Evolutionary conservation across 2,888 invertebrate species (phyloP).

Genomic region (Eulithis prunata): DNA sequence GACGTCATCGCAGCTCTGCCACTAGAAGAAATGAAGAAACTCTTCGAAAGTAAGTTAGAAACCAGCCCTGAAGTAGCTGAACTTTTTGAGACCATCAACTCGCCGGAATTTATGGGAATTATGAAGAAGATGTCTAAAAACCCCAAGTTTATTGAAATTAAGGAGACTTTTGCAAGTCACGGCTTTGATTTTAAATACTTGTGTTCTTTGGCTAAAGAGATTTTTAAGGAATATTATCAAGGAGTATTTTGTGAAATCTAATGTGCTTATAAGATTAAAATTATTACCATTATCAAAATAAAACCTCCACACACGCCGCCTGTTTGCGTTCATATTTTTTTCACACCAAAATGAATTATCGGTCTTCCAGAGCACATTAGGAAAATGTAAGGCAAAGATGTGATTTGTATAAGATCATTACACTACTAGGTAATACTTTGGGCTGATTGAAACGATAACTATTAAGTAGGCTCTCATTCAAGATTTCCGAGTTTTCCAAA

Average conservation of each 20-base stretch:
- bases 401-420: background rate
- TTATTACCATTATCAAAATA: constrained; percentile 15
- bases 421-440: background rate
- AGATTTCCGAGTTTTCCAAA: no score
- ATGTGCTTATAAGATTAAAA: constrained; percentile 4
- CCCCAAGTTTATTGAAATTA: constrained; percentile 52
- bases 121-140: constrained; percentile 50
- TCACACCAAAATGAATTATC: background rate
- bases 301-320: background rate
- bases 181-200: constrained; percentile 53
- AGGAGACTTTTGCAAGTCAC: constrained; percentile 48
- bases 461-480: no score
- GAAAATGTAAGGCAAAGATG: background rate
- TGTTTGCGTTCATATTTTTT: background rate
- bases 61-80: constrained; percentile 48
- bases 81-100: constrained; percentile 51
- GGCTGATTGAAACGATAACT: no score
- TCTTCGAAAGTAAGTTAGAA: constrained; percentile 54
- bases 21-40: constrained; percentile 51
- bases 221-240: constrained; percentile 51
- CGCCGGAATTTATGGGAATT: constrained; percentile 54
- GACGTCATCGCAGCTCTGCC: constrained; percentile 49
- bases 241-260: constrained; percentile 48
- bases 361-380: no score
- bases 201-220: constrained; percentile 48